These are phyloP conservation scores for Poecilobothrus nobilitatus DNA, from an alignment of 2,888 invertebrate species.

Conservation along the genomic window DNA sequence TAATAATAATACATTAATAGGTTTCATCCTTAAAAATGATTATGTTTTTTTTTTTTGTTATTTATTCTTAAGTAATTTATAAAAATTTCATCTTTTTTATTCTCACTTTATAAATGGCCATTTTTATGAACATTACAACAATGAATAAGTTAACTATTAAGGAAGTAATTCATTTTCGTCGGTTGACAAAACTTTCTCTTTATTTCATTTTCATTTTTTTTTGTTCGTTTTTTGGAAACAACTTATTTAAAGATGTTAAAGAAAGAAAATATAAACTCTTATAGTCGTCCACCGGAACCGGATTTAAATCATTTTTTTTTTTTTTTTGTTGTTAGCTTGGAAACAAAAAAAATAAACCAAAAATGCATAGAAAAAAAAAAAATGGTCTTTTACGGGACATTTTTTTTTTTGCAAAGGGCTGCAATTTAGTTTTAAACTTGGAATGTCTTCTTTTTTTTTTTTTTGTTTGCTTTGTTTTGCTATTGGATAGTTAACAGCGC, in stretches of 20 bases:
- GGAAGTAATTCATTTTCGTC: not conserved
- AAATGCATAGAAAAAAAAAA: too few species aligned
- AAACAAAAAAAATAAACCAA: not conserved
- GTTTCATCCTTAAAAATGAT: too few species aligned
- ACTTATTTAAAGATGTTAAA: too few species aligned
- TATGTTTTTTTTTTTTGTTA: too few species aligned
- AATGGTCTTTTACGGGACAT: not conserved
- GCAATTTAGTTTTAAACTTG: not conserved
- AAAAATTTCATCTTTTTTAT: not conserved
- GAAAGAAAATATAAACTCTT: not conserved
- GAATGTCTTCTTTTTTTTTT: too few species aligned
- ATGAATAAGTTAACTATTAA: not conserved
- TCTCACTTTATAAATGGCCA: not conserved
- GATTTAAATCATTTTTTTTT: not conserved
- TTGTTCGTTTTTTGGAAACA: too few species aligned
- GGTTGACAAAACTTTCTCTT: not conserved
- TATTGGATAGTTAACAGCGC: too few species aligned
- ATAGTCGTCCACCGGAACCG: slow-evolving; percentile 1
- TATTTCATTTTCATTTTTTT: not conserved
- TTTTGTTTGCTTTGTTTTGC: too few species aligned
- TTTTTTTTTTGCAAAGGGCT: not conserved
- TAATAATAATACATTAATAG: too few species aligned
- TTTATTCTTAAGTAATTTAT: too few species aligned
- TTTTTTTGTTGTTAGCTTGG: not conserved
- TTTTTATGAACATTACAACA: not conserved